These are phyloP conservation scores for Pseudomyrmex gracilis DNA, from an alignment of 1,140 invertebrate species.

Conservation along the genomic window DNA sequence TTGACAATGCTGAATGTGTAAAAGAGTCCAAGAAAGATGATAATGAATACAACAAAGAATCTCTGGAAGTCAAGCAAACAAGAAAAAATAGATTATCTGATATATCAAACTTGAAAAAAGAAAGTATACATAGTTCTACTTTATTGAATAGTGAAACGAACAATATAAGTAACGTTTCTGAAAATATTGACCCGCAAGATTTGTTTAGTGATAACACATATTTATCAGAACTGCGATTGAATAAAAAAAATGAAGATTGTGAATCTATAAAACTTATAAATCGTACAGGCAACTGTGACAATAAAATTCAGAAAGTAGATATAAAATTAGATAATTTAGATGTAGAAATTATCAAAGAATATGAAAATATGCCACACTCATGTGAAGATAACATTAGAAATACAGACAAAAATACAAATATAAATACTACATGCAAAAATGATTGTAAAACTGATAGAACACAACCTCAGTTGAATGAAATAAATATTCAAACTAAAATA, in stretches of 20 bases:
- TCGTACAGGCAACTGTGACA: background rate
- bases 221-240: background rate
- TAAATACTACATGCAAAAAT: background rate
- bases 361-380: background rate
- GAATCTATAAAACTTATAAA: background rate
- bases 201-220: background rate
- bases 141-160: background rate
- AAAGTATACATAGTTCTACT: background rate
- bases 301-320: conserved; percentile 49
- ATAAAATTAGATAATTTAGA: conserved; percentile 32
- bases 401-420: background rate
- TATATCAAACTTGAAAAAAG: background rate
- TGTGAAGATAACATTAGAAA: background rate
- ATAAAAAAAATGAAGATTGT: background rate
- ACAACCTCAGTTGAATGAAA: too few relatives aligned
- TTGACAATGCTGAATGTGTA: conserved; percentile 13
- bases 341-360: conserved; percentile 1
- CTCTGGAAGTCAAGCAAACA: background rate
- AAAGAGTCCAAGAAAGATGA: too few relatives aligned
- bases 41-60: conserved; percentile 1
- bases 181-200: background rate
- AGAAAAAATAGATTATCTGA: background rate
- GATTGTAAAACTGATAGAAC: background rate
- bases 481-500: too few relatives aligned
- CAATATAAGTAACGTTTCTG: conserved; percentile 4